phyloP scores from a whole-genome alignment of 2,888 invertebrate species.

The Hypomecis atomaria region DNA sequence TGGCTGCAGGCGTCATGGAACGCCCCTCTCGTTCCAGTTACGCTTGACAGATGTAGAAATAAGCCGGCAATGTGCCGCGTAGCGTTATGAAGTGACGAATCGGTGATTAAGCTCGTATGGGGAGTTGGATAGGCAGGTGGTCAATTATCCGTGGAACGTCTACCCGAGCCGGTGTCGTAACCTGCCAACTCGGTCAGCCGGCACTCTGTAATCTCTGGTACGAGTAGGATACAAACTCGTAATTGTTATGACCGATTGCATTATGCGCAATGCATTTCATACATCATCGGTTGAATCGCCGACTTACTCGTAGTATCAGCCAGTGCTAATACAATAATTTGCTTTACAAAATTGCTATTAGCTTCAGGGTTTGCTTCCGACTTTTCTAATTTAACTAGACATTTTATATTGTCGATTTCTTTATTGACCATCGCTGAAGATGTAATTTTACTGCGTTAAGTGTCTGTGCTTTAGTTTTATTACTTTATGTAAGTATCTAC shows the following conservation, averaged over 20 bases:
- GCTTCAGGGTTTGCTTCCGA: constrained; percentile 19
- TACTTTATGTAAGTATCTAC: not conserved
- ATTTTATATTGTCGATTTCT: constrained; percentile 13
- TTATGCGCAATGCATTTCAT: constrained; percentile 32
- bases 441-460: not conserved
- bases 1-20: constrained; percentile 44
- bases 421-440: not conserved
- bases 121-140: constrained; percentile 44
- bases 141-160: constrained; percentile 49
- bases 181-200: constrained; percentile 50
- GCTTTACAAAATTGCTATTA: constrained; percentile 19
- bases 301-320: constrained; percentile 32
- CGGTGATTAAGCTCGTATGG: constrained; percentile 31
- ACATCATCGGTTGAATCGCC: constrained; percentile 29
- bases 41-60: constrained; percentile 40
- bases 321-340: constrained; percentile 15
- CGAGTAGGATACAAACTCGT: constrained; percentile 38
- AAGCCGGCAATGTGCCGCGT: constrained; percentile 46
- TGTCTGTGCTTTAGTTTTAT: not conserved
- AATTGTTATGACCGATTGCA: constrained; percentile 32
- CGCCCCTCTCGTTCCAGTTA: constrained; percentile 49
- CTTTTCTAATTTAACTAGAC: constrained; percentile 15
- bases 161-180: constrained; percentile 54
- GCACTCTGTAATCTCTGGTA: constrained; percentile 36
- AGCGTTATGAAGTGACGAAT: constrained; percentile 38